phyloP scores from a whole-genome alignment of 64 coral and sea anemone genomes.

The Actinia equina region DNA sequence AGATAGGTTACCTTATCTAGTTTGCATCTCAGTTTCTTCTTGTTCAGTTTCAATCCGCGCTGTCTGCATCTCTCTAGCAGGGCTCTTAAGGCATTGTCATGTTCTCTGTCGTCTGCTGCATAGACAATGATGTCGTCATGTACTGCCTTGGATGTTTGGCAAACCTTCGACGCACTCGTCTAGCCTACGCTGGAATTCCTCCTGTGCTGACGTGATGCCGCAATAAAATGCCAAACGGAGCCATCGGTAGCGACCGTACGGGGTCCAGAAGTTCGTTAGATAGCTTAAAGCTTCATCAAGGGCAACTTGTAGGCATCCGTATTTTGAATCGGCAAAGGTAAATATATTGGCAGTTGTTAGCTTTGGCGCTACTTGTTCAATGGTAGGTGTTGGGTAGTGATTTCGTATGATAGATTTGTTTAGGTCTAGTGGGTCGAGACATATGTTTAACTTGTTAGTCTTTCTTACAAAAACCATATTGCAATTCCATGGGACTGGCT shows the following conservation, averaged over 20 bases:
- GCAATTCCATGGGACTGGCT: slow-evolving; percentile 58
- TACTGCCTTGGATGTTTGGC: slow-evolving; percentile 8
- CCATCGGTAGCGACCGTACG: slow-evolving; percentile 24
- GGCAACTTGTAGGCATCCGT: too few species aligned
- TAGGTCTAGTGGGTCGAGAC: slow-evolving; percentile 24
- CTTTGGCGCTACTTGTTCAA: slow-evolving; percentile 27
- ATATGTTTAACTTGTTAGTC: slow-evolving; percentile 46
- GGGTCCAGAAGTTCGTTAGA: slow-evolving; percentile 55
- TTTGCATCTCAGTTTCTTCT: slow-evolving; percentile 2
- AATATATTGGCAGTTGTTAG: slow-evolving; percentile 41
- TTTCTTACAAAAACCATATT: slow-evolving; percentile 51
- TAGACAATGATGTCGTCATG: slow-evolving; percentile 31
- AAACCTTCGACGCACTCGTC: slow-evolving; percentile 25
- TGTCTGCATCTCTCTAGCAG: slow-evolving; percentile 20
- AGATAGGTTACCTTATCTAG: slow-evolving; percentile 15
- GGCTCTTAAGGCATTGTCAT: slow-evolving; percentile 9
- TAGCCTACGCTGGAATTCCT: slow-evolving; percentile 18
- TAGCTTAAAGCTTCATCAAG: slow-evolving; percentile 49
- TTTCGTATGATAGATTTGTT: slow-evolving; percentile 56
- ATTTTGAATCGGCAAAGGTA: too few species aligned
- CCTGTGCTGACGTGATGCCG: background rate
- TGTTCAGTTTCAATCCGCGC: slow-evolving; percentile 17
- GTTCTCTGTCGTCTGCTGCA: background rate
- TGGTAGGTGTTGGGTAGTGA: slow-evolving; percentile 40
- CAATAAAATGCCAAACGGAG: slow-evolving; percentile 43